These are phyloP conservation scores for Tinamus major DNA, from an alignment of 2,797 vertebrate species.

Conservation along the genomic window DNA sequence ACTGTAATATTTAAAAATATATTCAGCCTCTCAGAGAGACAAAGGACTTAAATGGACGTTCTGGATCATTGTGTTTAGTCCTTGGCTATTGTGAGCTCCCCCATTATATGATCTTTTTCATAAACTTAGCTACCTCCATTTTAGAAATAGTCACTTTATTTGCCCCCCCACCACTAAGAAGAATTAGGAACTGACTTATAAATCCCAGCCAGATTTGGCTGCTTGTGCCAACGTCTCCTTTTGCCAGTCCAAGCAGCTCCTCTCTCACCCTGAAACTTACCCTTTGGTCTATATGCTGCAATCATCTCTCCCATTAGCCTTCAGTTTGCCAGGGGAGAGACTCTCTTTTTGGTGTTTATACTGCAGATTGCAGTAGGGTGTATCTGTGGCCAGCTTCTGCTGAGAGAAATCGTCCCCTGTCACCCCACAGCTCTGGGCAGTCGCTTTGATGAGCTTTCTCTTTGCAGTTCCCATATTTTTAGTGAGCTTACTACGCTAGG, in stretches of 20 bases:
- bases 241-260: constrained; percentile 30
- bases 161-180: neutral
- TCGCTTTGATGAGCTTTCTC: neutral
- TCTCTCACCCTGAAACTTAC: neutral
- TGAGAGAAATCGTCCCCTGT: neutral
- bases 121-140: neutral
- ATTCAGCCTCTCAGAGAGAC: constrained; percentile 12
- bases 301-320: neutral
- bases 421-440: neutral
- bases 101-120: neutral
- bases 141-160: neutral
- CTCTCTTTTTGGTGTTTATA: neutral
- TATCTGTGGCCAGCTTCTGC: neutral
- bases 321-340: neutral
- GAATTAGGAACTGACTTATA: neutral
- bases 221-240: neutral
- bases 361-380: neutral
- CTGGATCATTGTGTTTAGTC: neutral
- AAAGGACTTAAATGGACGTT: neutral
- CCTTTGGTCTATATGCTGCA: neutral
- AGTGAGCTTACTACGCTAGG: neutral
- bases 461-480: neutral
- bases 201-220: neutral
- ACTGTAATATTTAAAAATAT: constrained; percentile 12
- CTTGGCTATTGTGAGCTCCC: neutral